phyloP scores from a whole-genome alignment of 1,140 invertebrate genomes.

The Caenorhabditis tropicalis region DNA sequence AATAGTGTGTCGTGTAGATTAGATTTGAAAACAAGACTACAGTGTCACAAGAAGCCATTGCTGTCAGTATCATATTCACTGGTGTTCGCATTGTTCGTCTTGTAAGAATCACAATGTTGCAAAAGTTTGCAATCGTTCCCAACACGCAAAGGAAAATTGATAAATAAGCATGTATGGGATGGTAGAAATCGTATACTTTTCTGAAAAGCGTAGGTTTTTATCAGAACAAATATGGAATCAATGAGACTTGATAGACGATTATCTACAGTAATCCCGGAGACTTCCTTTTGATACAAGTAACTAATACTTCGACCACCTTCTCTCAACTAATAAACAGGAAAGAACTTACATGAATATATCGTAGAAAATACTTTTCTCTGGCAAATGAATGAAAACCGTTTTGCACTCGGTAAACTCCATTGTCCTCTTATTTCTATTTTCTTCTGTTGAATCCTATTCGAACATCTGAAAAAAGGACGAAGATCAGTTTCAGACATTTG shows the following conservation, averaged over 20 bases:
- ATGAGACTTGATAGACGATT: too few relatives aligned
- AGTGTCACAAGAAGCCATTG: constrained; percentile 71
- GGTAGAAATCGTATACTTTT: constrained; percentile 62
- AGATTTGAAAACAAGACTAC: constrained; percentile 69
- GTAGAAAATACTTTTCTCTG: constrained; percentile 56
- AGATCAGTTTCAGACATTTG: background rate
- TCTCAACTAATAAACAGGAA: too few relatives aligned
- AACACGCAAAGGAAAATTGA: constrained; percentile 68
- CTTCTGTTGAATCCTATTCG: background rate
- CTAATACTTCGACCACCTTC: too few relatives aligned
- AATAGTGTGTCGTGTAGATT: constrained; percentile 71
- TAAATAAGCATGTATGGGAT: constrained; percentile 67
- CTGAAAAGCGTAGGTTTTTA: constrained; percentile 42
- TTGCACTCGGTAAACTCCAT: constrained; percentile 49
- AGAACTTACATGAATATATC: constrained; percentile 46
- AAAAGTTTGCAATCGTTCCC: constrained; percentile 68
- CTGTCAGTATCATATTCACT: constrained; percentile 70
- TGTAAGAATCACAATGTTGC: constrained; percentile 70
- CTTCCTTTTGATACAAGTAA: too few relatives aligned
- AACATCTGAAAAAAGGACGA: constrained; percentile 40
- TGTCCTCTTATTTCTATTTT: background rate
- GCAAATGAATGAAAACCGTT: constrained; percentile 53
- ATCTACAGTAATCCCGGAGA: too few relatives aligned
- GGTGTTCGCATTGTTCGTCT: constrained; percentile 71
- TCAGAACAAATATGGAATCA: too few relatives aligned